These are phyloP conservation scores for Pelobates cultripes DNA, from an alignment of 2,797 vertebrate genomes.

Conservation along the genomic window DNA sequence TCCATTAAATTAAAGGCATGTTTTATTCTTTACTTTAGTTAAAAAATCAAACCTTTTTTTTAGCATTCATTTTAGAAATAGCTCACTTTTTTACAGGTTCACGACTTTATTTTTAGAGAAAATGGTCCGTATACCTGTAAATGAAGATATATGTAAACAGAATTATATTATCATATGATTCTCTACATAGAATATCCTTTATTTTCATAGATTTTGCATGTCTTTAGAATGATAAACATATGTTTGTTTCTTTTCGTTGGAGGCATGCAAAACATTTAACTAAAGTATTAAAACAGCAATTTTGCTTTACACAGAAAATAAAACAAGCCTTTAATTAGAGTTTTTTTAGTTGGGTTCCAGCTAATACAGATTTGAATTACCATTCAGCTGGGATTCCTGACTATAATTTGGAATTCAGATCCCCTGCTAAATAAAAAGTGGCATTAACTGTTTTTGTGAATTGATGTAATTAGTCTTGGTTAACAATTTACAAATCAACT, in stretches of 20 bases:
- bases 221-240: slow-evolving; percentile 1
- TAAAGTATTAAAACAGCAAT: slow-evolving; percentile 58
- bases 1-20: too few relatives aligned
- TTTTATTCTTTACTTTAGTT: too few relatives aligned
- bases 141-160: not conserved
- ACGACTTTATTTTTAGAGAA: too few relatives aligned
- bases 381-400: slow-evolving; percentile 43
- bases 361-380: slow-evolving; percentile 36
- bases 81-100: too few relatives aligned
- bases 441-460: not conserved
- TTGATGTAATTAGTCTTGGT: not conserved
- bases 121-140: not conserved
- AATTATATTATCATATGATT: not conserved
- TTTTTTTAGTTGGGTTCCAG: slow-evolving; percentile 44
- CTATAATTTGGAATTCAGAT: not conserved
- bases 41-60: too few relatives aligned
- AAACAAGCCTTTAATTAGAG: slow-evolving; percentile 37
- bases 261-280: slow-evolving; percentile 18
- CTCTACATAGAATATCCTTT: not conserved
- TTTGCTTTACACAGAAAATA: slow-evolving; percentile 39
- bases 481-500: not conserved
- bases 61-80: too few relatives aligned
- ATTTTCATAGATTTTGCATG: slow-evolving; percentile 7
- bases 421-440: not conserved
- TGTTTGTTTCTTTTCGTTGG: slow-evolving; percentile 27